Base-by-base conservation (phyloP, 2,113 vertebrate species). In the Meleagris gallopavo region DNA sequence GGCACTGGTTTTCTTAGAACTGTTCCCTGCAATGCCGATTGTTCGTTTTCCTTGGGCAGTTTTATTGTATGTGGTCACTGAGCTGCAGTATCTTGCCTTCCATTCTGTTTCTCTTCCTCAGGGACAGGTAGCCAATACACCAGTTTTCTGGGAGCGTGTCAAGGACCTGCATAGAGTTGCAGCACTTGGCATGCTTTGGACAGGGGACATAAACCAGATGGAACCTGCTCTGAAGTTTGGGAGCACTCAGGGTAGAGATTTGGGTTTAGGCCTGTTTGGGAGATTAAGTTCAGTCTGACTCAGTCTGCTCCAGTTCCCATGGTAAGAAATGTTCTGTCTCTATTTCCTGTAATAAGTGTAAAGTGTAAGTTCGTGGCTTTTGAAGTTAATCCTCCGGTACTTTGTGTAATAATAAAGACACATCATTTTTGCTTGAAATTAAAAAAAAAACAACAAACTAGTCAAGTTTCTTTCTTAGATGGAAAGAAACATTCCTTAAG, bases 251-350 rank as follows among this genome's bases (percentile, higher is more conserved):
- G 60, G 57, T 3, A 58, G 55, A 83, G 38, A 60, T 91, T 85
- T 91, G 72, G 46, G 72, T 32, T 91, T 18, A 36, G 55, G 25
- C 64, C 84, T 94, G 38, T 77, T 92, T 30, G 32, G 38, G 57
- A 91, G 65, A 81, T 85, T 60, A 86, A 69, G 83, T 86, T 96
- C 95, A 91, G 83, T 60, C 60, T 81, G 61, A 79, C 88, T 93
- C 89, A 93, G 60, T 83, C 41, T 46, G 43, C 43, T 88, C 41
- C 38, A 34, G 46, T 62, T 91, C 54, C 40, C 13, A 3, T 13
- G 48, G n/a, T 58, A 83, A 93, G 66, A 69, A 83, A 55, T 7
- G 2, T 27, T 19, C 29, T 83, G 4, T 67, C 80, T 80, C 50
- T 70, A 24, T 38, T 91, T 52, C 24, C 52, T 34, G 29, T 46